phyloP scores from a whole-genome alignment of 2,888 invertebrate genomes.

The Lasioglossum oenotherae region DNA sequence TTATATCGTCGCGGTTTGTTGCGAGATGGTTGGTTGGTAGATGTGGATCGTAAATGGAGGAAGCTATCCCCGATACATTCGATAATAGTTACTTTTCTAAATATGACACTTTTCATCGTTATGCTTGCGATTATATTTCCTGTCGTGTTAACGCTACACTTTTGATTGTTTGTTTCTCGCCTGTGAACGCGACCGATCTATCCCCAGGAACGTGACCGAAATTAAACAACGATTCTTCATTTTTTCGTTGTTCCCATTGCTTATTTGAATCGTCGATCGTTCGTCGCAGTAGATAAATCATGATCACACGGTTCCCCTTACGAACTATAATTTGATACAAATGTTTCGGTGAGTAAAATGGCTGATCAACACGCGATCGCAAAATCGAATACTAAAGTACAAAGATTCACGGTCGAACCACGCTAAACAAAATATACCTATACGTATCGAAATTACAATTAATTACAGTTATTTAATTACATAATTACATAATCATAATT shows the following conservation, averaged over 20 bases:
- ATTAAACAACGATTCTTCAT: neutral
- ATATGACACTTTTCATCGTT: conserved; percentile 45
- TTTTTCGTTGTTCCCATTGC: neutral
- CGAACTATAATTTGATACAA: conserved; percentile 28
- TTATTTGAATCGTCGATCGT: neutral
- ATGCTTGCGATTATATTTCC: conserved; percentile 34
- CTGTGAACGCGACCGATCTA: conserved; percentile 13
- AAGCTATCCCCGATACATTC: conserved; percentile 33
- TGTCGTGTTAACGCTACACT: conserved; percentile 41
- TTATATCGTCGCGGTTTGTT: conserved; percentile 62
- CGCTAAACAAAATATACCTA: conserved; percentile 34
- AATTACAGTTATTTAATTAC: conserved; percentile 59
- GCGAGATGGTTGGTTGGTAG: conserved; percentile 18
- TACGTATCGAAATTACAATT: conserved; percentile 33
- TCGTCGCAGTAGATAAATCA: conserved; percentile 11
- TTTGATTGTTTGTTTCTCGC: conserved; percentile 45
- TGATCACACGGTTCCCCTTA: conserved; percentile 23
- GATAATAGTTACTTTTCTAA: conserved; percentile 43
- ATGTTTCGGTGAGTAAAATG: neutral
- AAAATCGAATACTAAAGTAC: conserved; percentile 16
- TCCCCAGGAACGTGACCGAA: conserved; percentile 2
- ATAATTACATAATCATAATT: conserved; percentile 61
- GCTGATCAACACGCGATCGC: neutral
- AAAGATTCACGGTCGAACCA: conserved; percentile 27
- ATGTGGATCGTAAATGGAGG: conserved; percentile 18